Conservation (phyloP, 1,140 invertebrate species). For the Aphidius gifuensis region DNA sequence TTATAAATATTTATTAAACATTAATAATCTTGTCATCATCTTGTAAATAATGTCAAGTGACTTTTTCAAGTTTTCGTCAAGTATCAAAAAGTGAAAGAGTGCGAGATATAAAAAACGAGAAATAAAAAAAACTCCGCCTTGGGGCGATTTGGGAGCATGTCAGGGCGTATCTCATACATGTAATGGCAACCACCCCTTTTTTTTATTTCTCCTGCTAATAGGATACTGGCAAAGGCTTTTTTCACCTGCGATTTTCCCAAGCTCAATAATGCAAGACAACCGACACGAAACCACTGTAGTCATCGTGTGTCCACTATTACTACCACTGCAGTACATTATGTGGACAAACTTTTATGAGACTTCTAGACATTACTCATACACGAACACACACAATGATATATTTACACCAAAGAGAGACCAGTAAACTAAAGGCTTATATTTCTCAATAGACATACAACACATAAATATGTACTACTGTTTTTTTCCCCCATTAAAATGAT, state of each 20-base stretch:
- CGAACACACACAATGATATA: no score
- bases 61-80: conserved; percentile 29
- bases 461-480: no score
- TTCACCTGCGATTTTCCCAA: conserved; percentile 33
- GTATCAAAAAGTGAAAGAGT: conserved; percentile 3
- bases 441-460: no score
- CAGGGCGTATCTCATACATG: conserved; percentile 24
- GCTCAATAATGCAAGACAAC: conserved; percentile 34
- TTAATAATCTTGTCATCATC: no score
- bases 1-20: no score
- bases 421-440: no score
- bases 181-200: no score
- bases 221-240: conserved; percentile 24
- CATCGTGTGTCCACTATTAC: not conserved
- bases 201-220: conserved; percentile 26
- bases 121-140: conserved; percentile 7
- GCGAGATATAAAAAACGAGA: not conserved
- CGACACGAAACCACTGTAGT: conserved; percentile 26
- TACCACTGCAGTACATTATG: no score
- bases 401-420: no score
- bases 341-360: no score
- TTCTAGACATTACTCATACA: no score
- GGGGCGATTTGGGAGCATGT: not conserved
- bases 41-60: conserved; percentile 20
- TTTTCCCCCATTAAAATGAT: no score